Conservation (phyloP, 2,797 vertebrate species). For the Coregonus sp. region DNA sequence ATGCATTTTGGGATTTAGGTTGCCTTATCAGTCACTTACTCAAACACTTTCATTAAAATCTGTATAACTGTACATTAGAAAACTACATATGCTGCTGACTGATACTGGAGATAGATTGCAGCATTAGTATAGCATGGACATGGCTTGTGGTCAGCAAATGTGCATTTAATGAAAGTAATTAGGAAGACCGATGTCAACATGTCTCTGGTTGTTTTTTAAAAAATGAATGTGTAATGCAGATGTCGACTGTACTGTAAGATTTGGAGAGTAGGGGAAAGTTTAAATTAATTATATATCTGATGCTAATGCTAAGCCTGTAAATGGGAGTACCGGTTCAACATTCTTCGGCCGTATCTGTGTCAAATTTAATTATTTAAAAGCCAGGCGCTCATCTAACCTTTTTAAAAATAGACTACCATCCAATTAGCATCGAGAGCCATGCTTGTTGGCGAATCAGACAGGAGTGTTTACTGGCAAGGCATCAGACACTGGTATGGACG, state of each 20-base stretch:
- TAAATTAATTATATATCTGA: constrained; percentile 68
- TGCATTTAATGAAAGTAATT: constrained; percentile 57
- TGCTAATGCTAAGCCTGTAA: constrained; percentile 62
- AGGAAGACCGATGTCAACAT: constrained; percentile 65
- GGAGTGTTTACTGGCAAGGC: constrained; percentile 48
- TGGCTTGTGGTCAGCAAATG: background rate
- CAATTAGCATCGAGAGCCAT: constrained; percentile 55
- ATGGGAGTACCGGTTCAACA: constrained; percentile 64
- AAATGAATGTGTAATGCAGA: constrained; percentile 47
- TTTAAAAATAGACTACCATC: constrained; percentile 63
- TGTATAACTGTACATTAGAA: background rate
- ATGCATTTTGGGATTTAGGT: background rate
- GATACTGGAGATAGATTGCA: background rate
- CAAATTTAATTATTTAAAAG: constrained; percentile 65
- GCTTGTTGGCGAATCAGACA: constrained; percentile 45
- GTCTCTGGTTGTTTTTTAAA: constrained; percentile 53
- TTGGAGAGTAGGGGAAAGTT: constrained; percentile 55
- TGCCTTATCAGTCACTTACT: background rate
- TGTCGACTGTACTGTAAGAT: constrained; percentile 57
- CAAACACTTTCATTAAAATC: background rate
- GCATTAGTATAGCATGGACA: background rate
- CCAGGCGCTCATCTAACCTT: constrained; percentile 48
- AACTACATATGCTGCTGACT: background rate
- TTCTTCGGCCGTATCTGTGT: constrained; percentile 61
- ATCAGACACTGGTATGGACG: constrained; percentile 55